A percentile compares a stretch with the other conserved stretches of the same genome.
These are phyloP conservation scores for Mylabris phalerata DNA, from an alignment of 1,140 invertebrate species.

Conservation along the genomic window DNA sequence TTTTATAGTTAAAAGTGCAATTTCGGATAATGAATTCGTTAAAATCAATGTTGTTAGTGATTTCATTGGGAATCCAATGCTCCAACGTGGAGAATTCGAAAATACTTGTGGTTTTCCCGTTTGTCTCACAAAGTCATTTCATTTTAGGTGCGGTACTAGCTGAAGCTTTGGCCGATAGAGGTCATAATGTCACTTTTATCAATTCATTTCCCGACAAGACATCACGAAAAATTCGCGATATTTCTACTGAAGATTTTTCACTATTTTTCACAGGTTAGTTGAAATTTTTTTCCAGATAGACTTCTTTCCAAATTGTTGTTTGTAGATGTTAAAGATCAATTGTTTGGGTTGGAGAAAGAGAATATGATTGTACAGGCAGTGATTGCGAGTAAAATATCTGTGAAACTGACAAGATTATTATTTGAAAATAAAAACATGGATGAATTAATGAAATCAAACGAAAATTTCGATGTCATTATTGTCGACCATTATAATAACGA, in stretches of 20 bases:
- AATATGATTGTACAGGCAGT: no score
- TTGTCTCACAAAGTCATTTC: conserved; percentile 1
- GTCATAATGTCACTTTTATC: conserved; percentile 43
- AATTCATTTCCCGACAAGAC: conserved; percentile 38
- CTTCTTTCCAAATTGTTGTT: no score
- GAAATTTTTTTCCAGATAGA: no score
- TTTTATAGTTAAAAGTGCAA: no score
- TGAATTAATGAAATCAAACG: conserved; percentile 21
- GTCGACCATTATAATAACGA: conserved; percentile 61
- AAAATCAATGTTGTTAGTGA: no score
- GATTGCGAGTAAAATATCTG: no score
- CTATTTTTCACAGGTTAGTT: no score
- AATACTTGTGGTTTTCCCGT: conserved; percentile 3
- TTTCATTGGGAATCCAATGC: not conserved
- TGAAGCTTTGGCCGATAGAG: not conserved
- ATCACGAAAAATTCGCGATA: conserved; percentile 2
- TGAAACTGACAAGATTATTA: not conserved
- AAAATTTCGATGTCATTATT: conserved; percentile 57
- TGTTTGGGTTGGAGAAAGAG: no score
- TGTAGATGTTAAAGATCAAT: no score
- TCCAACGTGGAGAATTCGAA: conserved; percentile 1
- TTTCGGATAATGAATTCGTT: no score
- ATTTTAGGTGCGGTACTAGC: not conserved
- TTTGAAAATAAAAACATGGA: conserved; percentile 11
- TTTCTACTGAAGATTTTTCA: not conserved